Evolutionary conservation across 2,113 vertebrate species (phyloP).

Genomic region (Aix galericulata): DNA sequence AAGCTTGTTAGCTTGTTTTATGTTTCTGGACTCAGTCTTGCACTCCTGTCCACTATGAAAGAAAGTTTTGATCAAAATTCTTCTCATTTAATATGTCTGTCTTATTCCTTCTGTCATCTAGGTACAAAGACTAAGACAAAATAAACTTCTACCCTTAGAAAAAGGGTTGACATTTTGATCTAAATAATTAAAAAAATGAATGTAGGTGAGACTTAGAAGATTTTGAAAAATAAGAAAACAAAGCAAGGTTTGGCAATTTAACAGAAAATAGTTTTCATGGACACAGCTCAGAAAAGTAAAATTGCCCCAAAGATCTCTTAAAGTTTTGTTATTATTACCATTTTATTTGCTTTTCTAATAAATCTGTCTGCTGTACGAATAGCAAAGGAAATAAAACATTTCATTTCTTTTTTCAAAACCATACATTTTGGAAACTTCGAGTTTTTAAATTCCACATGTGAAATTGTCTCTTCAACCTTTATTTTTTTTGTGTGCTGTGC

Average conservation of each 20-base stretch:
- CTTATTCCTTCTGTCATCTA: background rate
- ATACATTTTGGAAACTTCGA: background rate
- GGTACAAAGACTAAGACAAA: background rate
- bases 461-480: background rate
- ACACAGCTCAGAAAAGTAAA: background rate
- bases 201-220: background rate
- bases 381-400: background rate
- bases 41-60: background rate
- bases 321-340: background rate
- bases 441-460: background rate
- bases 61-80: background rate
- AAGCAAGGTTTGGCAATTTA: background rate
- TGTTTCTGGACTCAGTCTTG: background rate
- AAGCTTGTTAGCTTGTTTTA: background rate
- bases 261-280: background rate
- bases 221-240: background rate
- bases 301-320: background rate
- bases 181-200: background rate
- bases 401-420: background rate
- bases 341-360: background rate
- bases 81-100: background rate
- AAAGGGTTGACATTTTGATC: background rate
- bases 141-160: background rate
- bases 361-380: background rate
- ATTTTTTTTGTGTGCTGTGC: background rate